Conservation (phyloP, 2,113 vertebrate species). For the Siniperca knerii region DNA sequence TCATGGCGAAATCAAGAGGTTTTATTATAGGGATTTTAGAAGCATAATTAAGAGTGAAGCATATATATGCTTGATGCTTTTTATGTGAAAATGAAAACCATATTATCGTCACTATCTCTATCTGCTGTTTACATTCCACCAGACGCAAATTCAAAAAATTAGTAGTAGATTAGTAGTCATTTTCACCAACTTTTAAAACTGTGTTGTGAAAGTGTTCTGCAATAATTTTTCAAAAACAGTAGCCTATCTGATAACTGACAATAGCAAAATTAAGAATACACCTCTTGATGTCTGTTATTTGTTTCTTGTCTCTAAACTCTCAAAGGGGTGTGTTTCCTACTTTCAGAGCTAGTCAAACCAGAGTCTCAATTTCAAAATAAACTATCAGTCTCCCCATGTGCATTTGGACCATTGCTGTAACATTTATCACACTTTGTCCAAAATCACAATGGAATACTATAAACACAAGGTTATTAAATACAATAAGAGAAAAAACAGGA, state of each 20-base stretch:
- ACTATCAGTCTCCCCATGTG: background rate
- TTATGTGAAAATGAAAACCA: too few species aligned
- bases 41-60: background rate
- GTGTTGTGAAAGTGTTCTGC: background rate
- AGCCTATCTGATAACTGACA: background rate
- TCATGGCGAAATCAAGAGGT: background rate
- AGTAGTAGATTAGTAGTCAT: background rate
- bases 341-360: background rate
- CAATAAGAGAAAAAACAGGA: background rate
- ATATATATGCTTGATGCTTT: background rate
- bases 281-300: background rate
- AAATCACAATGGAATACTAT: background rate
- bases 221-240: background rate
- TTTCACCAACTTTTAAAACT: background rate
- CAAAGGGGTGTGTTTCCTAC: background rate
- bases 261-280: background rate
- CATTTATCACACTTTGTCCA: background rate
- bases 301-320: background rate
- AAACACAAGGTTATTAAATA: background rate
- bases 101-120: too few species aligned
- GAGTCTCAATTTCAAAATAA: background rate
- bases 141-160: too few species aligned
- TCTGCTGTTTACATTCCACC: too few species aligned
- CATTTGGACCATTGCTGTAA: background rate
- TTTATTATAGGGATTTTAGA: slow-evolving; percentile 4